Evolutionary conservation across 2,113 vertebrate genomes (phyloP).

Genomic region (Coregonus clupeaformis): DNA sequence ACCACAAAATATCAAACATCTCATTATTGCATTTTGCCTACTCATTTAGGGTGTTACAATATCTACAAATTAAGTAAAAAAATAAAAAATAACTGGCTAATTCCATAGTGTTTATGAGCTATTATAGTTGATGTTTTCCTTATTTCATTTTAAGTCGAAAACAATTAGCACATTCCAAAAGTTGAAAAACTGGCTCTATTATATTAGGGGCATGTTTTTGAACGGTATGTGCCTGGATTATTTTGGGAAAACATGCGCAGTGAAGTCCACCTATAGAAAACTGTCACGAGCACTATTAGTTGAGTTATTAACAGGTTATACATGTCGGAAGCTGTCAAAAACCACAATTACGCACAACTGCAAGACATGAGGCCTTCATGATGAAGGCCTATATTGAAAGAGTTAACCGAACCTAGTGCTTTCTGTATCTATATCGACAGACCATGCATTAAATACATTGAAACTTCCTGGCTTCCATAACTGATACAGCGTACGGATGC

Average conservation of each 20-base stretch:
- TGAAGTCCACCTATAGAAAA: not conserved
- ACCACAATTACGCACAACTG: not conserved
- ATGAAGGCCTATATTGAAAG: too few species aligned
- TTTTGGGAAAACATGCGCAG: not conserved
- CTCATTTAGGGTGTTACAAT: too few species aligned
- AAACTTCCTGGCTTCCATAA: conserved; percentile 23
- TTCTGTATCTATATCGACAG: not conserved
- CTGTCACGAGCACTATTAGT: not conserved
- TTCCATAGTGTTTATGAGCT: not conserved
- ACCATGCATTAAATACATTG: not conserved
- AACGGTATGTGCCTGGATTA: not conserved
- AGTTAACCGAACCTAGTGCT: not conserved
- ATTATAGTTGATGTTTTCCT: too few species aligned
- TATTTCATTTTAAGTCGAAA: too few species aligned
- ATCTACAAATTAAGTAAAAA: too few species aligned
- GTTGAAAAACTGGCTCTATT: too few species aligned
- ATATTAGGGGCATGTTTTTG: too few species aligned
- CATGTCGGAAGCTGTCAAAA: not conserved
- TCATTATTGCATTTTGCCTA: not conserved
- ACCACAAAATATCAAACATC: not conserved
- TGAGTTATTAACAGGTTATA: too few species aligned
- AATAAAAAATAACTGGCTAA: too few species aligned
- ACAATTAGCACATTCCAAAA: too few species aligned
- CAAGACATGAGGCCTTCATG: too few species aligned
- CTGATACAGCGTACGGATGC: not conserved